These are phyloP conservation scores for Hypselothyrea guttata DNA, from an alignment of 2,888 invertebrate genomes.

Conservation along the genomic window DNA sequence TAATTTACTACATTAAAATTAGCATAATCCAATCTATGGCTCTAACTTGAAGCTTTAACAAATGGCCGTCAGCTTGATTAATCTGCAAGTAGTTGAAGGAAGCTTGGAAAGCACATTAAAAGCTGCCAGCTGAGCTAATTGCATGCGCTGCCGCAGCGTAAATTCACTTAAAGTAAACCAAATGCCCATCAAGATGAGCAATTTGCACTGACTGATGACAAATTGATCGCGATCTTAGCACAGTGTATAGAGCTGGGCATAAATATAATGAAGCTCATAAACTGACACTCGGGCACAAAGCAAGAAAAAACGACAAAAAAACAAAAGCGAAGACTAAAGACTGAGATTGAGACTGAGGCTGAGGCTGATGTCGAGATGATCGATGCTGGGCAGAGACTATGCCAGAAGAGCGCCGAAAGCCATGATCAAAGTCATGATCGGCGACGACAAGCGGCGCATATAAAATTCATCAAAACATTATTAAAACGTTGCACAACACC, in stretches of 20 bases:
- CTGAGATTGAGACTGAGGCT: slow-evolving; percentile 12
- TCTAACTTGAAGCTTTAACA: too few species aligned
- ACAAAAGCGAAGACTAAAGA: neutral
- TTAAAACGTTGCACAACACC: slow-evolving; percentile 66
- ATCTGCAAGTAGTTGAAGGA: neutral
- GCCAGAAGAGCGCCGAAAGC: slow-evolving; percentile 53
- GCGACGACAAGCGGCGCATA: slow-evolving; percentile 74
- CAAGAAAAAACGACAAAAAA: neutral
- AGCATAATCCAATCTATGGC: too few species aligned
- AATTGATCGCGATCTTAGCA: slow-evolving; percentile 19
- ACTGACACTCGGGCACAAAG: slow-evolving; percentile 72
- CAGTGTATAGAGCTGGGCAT: slow-evolving; percentile 29
- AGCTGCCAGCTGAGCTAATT: neutral
- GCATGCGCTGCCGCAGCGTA: neutral
- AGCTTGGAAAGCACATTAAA: neutral
- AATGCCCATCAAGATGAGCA: slow-evolving; percentile 10
- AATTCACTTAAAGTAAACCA: neutral
- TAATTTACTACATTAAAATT: too few species aligned
- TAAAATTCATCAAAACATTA: slow-evolving; percentile 77
- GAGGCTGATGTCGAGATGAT: slow-evolving; percentile 19
- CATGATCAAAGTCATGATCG: slow-evolving; percentile 63
- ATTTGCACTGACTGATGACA: slow-evolving; percentile 16
- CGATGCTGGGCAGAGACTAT: slow-evolving; percentile 4
- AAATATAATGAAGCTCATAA: slow-evolving; percentile 71
- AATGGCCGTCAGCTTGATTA: too few species aligned